Base-by-base conservation (phyloP, 2,797 vertebrate species). In the Rallus crepitans region DNA sequence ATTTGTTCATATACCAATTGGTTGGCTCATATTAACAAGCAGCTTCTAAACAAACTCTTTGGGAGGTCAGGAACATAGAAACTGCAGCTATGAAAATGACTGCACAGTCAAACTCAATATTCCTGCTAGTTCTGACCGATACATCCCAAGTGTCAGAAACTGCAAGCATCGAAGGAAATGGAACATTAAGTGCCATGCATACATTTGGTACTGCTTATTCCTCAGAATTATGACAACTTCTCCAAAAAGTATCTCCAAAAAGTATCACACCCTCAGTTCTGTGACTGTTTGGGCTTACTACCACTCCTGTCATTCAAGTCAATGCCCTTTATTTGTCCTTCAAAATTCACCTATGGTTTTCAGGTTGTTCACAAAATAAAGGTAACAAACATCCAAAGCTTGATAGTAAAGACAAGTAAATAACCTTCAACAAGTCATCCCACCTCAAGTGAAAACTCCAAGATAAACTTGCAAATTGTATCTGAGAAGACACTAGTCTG, bases 381-480 rank as follows among this genome's bases (percentile, higher is more conserved):
- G 65, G 75, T 40, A 87, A 69, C 47, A 92, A 95, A 72, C 63
- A 89, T 40, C 59, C 73, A 55, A 37, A 7, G 12, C 30, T 61
- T 15, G 50, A 90, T 86, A 35, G 35, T 75, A 77, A 73, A 87
- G 70, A 59, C 66, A 79, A 81, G 56, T 76, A 96, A 94, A 93
- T 59, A 88, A 90, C 70, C 80, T 92, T 87, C 70, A 94, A 60
- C 66, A 37, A 76, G 69, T 76, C 86, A 79, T 77, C 53, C 82
- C 57, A 71, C 47, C 79, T 71, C n/a, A 86, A 91, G 87, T 68
- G 71, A 96, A 60, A 88, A 39, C 82, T 56, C 65, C 50, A 55
- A 87, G 90, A 93, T 63, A 47, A 24, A 94, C 70, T 93, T 95
- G 77, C 80, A 96, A 91, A 89, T 84, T 83, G 33, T 81, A 81